Evolutionary conservation across 2,113 vertebrate genomes (phyloP).

Genomic region (Mustela nigripes): DNA sequence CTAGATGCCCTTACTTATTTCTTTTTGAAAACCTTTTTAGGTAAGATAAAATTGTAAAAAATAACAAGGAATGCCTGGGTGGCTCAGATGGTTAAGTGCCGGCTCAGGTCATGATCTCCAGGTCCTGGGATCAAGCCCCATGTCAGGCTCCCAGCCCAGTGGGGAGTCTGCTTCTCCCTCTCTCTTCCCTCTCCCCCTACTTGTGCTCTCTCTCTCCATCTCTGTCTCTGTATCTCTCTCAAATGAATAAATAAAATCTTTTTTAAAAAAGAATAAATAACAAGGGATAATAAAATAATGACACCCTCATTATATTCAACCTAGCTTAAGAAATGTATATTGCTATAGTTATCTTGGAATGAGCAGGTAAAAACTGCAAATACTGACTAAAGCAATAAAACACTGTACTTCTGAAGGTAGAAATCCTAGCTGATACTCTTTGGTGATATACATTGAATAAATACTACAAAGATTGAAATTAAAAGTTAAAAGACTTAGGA

Average conservation of each 20-base stretch:
- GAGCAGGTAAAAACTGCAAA: not conserved
- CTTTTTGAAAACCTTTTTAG: not conserved
- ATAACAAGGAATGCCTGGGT: not conserved
- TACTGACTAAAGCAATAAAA: constrained; percentile 36
- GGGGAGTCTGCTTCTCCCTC: too few species aligned
- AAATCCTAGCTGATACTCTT: not conserved
- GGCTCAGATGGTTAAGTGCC: too few species aligned
- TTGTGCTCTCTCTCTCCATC: too few species aligned
- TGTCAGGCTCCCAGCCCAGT: too few species aligned
- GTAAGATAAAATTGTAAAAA: not conserved
- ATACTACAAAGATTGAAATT: too few species aligned
- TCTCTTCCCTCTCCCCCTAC: too few species aligned
- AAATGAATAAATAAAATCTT: too few species aligned
- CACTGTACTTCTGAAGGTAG: not conserved
- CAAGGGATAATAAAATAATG: not conserved
- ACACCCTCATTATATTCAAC: not conserved
- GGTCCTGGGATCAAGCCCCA: too few species aligned
- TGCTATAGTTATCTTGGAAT: constrained; percentile 43
- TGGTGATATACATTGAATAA: not conserved
- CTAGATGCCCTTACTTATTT: not conserved
- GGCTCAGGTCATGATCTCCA: too few species aligned
- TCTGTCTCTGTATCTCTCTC: too few species aligned
- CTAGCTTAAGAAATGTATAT: not conserved
- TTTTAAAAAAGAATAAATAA: not conserved
- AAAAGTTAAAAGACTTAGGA: constrained; percentile 5